Base-by-base conservation (phyloP, 1,140 invertebrate species). In the Cotesia glomerata region DNA sequence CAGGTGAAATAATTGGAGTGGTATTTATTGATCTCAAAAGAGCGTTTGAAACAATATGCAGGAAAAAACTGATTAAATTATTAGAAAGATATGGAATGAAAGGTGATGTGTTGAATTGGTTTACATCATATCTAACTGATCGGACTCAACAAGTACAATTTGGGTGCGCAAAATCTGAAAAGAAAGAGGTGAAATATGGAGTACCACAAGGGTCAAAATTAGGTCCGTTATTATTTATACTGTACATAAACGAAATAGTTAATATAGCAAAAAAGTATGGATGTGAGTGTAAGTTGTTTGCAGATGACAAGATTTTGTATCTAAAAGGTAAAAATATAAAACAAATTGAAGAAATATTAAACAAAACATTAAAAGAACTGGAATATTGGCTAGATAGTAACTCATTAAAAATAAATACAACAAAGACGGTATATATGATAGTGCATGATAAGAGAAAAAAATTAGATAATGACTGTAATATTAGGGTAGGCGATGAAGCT, bases 11-110 rank as follows among this genome's bases (percentile, higher is more conserved):
- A 16, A 18, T 70, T 3, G 62, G 61, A 14, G 62, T 52, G 4
- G 16, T 73, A 63, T 73, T 75, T 26, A 51, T 71, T 32, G 72
- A 77, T 39, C 45, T 77, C 1, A 73, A 68, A 45, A 58, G 66
- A 59, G 73, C 69, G 11, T 76, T 77, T 72, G 74, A 75, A 65
- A 73, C 71, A 14, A 56, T 76, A 0, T 16, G 62, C 63, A 61
- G 69, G 51, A 18, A 73, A 59, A 64, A 59, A 49, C 35, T 73
- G 18, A 36, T 75, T 51, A 26, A 51, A 52, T 73, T 65, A 71
- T 26, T 73, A 35, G 32, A 58, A 14, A 56, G 11, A n/a, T 69
- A 72, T 36, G 74, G 74, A 64, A 69, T 72, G 5, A 13, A 18
- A 61, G 63, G 35, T 14, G 68, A 36, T 11, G 58, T 36, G 68